phyloP scores from a whole-genome alignment of 2,797 vertebrate species.

The Oceanodroma leucorhoa region DNA sequence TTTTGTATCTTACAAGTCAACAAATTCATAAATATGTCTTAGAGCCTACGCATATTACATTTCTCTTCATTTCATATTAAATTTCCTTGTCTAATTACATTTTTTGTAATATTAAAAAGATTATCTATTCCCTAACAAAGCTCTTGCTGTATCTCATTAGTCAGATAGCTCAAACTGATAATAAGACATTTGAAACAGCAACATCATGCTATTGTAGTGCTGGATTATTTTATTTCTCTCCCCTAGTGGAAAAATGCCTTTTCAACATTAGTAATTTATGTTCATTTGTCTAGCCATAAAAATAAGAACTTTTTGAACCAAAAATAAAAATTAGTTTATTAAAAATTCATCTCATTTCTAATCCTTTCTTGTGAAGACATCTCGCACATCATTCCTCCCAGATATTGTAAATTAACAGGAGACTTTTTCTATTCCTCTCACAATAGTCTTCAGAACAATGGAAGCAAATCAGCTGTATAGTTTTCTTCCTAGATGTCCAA shows the following conservation, averaged over 20 bases:
- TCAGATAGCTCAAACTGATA: neutral
- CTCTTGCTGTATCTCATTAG: neutral
- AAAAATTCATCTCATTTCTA: slow-evolving; percentile 1
- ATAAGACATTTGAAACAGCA: neutral
- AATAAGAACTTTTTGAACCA: neutral
- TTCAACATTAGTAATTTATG: neutral
- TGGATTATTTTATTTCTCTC: slow-evolving; percentile 9
- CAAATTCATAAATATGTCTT: neutral
- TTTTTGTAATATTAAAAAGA: neutral
- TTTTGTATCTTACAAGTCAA: neutral
- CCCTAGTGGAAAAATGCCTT: neutral
- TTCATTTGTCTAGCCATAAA: slow-evolving; percentile 3
- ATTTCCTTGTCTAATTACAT: slow-evolving; percentile 5
- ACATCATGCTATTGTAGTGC: neutral
- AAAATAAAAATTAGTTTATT: neutral
- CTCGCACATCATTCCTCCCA: neutral
- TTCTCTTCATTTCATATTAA: neutral
- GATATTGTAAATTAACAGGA: neutral
- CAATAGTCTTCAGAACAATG: neutral
- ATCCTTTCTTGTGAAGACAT: neutral
- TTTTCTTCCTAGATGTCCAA: neutral
- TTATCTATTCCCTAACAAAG: neutral
- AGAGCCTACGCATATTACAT: neutral
- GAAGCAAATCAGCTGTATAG: neutral
- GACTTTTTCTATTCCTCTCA: neutral